Base-by-base conservation (phyloP, 2,113 vertebrate species). In the Physeter macrocephalus region DNA sequence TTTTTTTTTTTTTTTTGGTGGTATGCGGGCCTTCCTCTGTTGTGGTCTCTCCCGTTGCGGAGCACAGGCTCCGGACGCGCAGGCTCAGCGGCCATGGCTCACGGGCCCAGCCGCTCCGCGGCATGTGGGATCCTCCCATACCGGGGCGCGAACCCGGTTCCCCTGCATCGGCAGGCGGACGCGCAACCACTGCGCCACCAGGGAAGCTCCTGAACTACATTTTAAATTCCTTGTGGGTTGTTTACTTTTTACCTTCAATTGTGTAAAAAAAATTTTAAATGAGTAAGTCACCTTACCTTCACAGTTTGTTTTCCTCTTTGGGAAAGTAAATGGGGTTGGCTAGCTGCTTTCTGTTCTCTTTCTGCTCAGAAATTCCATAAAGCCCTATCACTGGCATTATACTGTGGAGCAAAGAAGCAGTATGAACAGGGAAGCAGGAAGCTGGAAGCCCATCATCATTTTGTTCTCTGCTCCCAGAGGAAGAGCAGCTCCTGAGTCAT, bases 401-500 rank as follows among this genome's bases (percentile, higher is more conserved):
- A 36, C 29, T 94, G 46, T 92, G 64, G 67, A 54, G 84, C 90
- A 96, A 84, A 92, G 82, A 84, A 62, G 82, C 59, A 20, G 74
- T 86, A 1, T 39, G 91, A 77, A 41, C 75, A 17, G 36, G 84
- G 93, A 77, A 49, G 41, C 94, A 88, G 97, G 94, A 97, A 96
- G n/a, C 84, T 88, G 72, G 92, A 91, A 96, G 43, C 72, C 97
- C 62, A 62, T 93, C 89, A 29, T 75, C 9, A 61, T 87, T 85
- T 90, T 93, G 86, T 94, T 96, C 54, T 81, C 57, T 39, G 2
- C 31, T 94, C 84, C 92, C 77, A 89, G 90, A 96, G 90, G 94
- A 92, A 94, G 94, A 97, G 93, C 29, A 69, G 86, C 86, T 93
- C 95, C 94, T 96, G 90, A 96, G 81, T 96, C 95, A 91, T 83